Conservation (phyloP, 2,888 invertebrate species). For the Drosophila infuscata region DNA sequence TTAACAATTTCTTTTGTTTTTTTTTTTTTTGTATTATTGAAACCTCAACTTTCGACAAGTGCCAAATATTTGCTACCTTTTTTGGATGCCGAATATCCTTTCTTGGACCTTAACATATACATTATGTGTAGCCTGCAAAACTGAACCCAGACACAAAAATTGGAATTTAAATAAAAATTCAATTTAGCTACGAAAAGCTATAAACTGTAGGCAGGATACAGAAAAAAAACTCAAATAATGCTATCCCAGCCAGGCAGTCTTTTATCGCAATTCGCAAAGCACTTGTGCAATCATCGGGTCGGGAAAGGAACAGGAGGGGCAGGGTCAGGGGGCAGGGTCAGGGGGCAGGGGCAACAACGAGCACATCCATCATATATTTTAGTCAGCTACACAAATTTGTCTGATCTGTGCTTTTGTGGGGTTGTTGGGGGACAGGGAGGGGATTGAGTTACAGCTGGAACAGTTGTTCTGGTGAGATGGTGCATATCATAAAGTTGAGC, state of each 20-base stretch:
- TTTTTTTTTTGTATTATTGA: slow-evolving; percentile 4
- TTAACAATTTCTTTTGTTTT: slow-evolving; percentile 3
- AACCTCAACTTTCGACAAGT: slow-evolving; percentile 10
- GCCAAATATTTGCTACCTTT: slow-evolving; percentile 36
- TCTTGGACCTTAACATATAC: slow-evolving; percentile 41
- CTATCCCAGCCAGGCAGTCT: slow-evolving; percentile 16
- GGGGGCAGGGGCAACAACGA: neutral
- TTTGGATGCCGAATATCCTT: slow-evolving; percentile 4
- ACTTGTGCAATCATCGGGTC: slow-evolving; percentile 28
- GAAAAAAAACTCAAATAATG: slow-evolving; percentile 7
- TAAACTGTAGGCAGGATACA: slow-evolving; percentile 36
- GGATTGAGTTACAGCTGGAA: slow-evolving; percentile 11
- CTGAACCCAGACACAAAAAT: slow-evolving; percentile 2
- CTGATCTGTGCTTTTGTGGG: slow-evolving; percentile 22
- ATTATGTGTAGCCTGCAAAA: slow-evolving; percentile 34
- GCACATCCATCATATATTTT: slow-evolving; percentile 61
- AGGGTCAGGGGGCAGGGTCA: neutral
- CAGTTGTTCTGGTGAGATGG: slow-evolving; percentile 19
- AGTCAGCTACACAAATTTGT: slow-evolving; percentile 54
- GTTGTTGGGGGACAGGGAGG: neutral
- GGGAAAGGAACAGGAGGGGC: neutral
- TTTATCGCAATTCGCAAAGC: slow-evolving; percentile 24
- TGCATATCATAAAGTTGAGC: slow-evolving; percentile 68
- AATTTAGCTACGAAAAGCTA: slow-evolving; percentile 51
- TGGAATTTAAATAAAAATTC: slow-evolving; percentile 73